Conservation (phyloP, 2,797 vertebrate species). For the Ctenopoma multispine region DNA sequence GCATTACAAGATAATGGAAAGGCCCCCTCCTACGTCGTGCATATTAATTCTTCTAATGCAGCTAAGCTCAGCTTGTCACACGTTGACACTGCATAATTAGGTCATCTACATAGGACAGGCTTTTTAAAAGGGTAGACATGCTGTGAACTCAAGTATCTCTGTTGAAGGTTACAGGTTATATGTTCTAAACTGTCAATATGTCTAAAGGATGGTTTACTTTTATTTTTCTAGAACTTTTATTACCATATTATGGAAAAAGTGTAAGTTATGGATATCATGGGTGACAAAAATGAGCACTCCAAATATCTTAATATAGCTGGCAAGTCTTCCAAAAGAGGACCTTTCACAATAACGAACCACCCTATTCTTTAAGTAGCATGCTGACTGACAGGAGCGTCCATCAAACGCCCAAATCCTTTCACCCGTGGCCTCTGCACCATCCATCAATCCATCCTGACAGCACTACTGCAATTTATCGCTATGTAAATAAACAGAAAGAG, state of each 20-base stretch:
- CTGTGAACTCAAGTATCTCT: conserved; percentile 13
- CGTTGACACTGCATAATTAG: conserved; percentile 78
- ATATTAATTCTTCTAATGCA: conserved; percentile 78
- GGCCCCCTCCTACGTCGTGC: conserved; percentile 65
- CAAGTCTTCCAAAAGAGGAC: conserved; percentile 14
- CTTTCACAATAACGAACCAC: conserved; percentile 56
- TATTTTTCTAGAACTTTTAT: conserved; percentile 24
- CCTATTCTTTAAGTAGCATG: conserved; percentile 68
- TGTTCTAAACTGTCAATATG: conserved; percentile 50
- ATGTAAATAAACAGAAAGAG: conserved; percentile 74
- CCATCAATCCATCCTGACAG: conserved; percentile 71
- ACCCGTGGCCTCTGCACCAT: conserved; percentile 65
- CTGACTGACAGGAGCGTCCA: conserved; percentile 69
- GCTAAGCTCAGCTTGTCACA: conserved; percentile 72
- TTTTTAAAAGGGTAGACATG: conserved; percentile 68
- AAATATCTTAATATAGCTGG: conserved; percentile 29
- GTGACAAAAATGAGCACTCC: background rate
- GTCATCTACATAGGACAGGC: conserved; percentile 66
- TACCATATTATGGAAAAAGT: conserved; percentile 26
- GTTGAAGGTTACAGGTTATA: conserved; percentile 34
- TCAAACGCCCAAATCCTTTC: conserved; percentile 68
- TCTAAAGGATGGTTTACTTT: conserved; percentile 55
- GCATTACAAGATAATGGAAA: conserved; percentile 67
- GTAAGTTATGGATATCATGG: conserved; percentile 21
- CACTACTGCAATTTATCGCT: conserved; percentile 46